Evolutionary conservation across 1,140 invertebrate genomes (phyloP).

Genomic region (Reticulitermes speratus): DNA sequence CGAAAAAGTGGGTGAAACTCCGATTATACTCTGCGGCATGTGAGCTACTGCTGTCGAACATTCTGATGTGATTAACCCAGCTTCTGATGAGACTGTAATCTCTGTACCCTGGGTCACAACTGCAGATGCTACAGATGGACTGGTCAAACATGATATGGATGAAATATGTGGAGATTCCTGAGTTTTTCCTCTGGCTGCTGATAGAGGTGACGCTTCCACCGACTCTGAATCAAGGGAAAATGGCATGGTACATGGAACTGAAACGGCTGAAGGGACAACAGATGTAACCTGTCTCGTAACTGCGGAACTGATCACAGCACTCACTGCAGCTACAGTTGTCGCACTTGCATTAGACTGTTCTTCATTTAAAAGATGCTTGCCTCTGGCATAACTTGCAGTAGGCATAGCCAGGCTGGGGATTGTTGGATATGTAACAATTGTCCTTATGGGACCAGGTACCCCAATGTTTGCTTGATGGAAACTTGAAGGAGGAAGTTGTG

Average conservation of each 20-base stretch:
- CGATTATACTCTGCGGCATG: not conserved
- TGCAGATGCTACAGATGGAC: not conserved
- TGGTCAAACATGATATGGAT: not conserved
- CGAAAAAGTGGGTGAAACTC: not conserved
- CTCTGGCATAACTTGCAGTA: conserved; percentile 38
- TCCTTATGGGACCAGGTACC: conserved; percentile 35
- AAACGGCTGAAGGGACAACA: not conserved
- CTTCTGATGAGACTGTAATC: not conserved
- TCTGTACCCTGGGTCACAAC: not conserved
- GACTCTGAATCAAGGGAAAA: not conserved
- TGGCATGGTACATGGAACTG: not conserved
- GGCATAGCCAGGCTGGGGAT: conserved; percentile 30
- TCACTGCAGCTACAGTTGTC: not conserved
- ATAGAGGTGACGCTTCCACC: not conserved
- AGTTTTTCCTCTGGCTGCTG: not conserved
- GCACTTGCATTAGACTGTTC: not conserved
- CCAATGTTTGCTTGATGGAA: conserved; percentile 44
- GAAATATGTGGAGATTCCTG: not conserved
- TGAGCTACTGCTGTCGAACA: not conserved
- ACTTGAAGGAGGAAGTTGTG: conserved; percentile 39
- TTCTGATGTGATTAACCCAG: not conserved
- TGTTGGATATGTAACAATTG: conserved; percentile 38
- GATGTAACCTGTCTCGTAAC: not conserved
- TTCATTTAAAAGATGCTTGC: not conserved
- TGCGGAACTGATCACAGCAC: not conserved